Base-by-base conservation (phyloP, 2,888 invertebrate species). In the Nebria brevicollis region DNA sequence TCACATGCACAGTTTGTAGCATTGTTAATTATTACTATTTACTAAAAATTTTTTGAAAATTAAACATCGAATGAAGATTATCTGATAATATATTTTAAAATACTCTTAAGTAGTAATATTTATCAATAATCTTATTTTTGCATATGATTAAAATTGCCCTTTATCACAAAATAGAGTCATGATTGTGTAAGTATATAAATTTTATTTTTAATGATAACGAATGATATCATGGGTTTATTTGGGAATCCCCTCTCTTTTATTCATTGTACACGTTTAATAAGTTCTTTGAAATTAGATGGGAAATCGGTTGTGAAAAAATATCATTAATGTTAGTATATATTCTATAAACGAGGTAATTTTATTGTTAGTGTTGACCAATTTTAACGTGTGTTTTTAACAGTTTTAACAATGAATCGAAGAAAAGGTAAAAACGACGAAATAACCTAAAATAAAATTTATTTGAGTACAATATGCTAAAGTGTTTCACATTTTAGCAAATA, bases 201-300 rank as follows among this genome's bases (percentile, higher is more conserved):
- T 70, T 68, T 68, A 68, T 11, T 15, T 15, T 20, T 2, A 26
- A 11, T 66, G 26, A 70, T 15, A 68, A 68, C 15, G 25, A 68
- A 68, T 26, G 15, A 34, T 70, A 70, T 10, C 20, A 34, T 70
- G 70, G 70, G 70, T 26, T 70, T 70, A 70, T 70, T 26, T 70
- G 70, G 25, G 70, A 70, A 20, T 70, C 70, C 70, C 70, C 70
- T 70, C 54, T 54, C 4, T 54, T 54, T 11, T 6, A 54, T 11
- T 54, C 34, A 54, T 11, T 54, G 7, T 8, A 6, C 54, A 11
- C 0, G 4, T 13, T 54, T 11, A 54, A 34, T 34, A 34, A 34
- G 34, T 34, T 5, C 34, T 4, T 4, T 34, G 34, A 34, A 34
- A 34, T 34, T 4, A 34, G 34, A 34, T 34, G 5, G 34, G 5